phyloP scores from a whole-genome alignment of 2,113 vertebrate species.

The Bubo scandiacus region DNA sequence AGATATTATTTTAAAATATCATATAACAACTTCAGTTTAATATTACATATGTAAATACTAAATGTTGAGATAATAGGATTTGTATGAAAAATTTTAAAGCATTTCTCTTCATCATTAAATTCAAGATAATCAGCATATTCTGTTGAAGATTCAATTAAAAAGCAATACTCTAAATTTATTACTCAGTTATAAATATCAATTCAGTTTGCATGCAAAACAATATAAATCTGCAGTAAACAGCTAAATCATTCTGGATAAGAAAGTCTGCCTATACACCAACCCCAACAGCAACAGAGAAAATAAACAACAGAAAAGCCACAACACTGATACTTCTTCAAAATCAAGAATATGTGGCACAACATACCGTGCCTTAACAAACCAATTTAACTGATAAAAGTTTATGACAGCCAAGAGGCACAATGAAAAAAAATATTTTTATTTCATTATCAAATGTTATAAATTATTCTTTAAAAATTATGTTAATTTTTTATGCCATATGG shows the following conservation, averaged over 20 bases:
- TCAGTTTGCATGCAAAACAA: neutral
- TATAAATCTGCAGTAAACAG: neutral
- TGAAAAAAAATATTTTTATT: neutral
- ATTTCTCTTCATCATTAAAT: neutral
- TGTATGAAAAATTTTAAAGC: neutral
- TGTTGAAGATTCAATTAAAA: constrained; percentile 18
- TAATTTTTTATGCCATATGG: neutral
- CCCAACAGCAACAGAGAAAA: neutral
- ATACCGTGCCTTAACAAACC: neutral
- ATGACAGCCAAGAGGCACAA: neutral
- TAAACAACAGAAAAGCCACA: neutral
- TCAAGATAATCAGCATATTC: constrained; percentile 1
- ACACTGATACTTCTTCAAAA: neutral
- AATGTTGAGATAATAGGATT: neutral
- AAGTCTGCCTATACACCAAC: neutral
- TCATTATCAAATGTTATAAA: neutral
- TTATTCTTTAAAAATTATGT: neutral
- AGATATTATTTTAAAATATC: neutral
- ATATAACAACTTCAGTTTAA: neutral
- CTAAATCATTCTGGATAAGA: neutral
- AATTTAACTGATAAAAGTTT: neutral
- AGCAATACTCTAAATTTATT: constrained; percentile 10
- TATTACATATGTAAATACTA: neutral
- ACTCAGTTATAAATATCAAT: neutral
- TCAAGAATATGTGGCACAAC: neutral